A percentile compares a stretch with the other conserved stretches of the same genome.
These are phyloP conservation scores for Prionailurus bengalensis DNA, from an alignment of 2,113 vertebrate species.

Conservation along the genomic window DNA sequence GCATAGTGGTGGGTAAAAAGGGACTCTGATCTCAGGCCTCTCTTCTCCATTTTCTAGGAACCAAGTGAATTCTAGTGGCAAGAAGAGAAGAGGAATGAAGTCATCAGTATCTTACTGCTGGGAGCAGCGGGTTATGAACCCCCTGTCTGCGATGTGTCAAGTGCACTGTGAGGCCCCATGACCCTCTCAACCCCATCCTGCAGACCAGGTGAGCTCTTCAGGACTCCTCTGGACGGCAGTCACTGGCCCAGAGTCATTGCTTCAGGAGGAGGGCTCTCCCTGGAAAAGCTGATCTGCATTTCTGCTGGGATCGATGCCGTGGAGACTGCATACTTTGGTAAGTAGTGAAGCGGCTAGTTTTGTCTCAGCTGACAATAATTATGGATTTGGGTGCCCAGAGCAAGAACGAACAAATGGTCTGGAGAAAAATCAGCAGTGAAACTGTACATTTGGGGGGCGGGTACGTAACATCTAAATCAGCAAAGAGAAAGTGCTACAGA, in stretches of 20 bases:
- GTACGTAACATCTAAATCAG: neutral
- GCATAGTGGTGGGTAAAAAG: accelerated
- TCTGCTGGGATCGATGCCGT: neutral
- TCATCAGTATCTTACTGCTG: neutral
- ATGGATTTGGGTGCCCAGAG: constrained; percentile 12
- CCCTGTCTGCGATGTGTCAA: neutral
- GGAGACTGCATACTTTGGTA: constrained; percentile 55
- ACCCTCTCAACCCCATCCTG: neutral
- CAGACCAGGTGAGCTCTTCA: neutral
- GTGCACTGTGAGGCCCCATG: accelerated
- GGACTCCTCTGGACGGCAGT: neutral
- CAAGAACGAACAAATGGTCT: neutral
- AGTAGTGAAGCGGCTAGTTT: neutral
- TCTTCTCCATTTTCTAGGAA: neutral
- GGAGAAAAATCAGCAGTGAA: constrained; percentile 8
- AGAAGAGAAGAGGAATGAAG: neutral
- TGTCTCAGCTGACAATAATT: constrained; percentile 22
- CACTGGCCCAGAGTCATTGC: neutral
- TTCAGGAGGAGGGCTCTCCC: neutral
- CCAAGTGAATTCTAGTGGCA: neutral
- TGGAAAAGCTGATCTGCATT: neutral
- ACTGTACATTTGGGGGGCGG: neutral
- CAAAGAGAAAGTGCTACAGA: neutral
- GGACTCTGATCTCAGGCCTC: neutral
- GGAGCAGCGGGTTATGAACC: neutral